These are phyloP conservation scores for Dendrolimus pini DNA, from an alignment of 2,888 invertebrate genomes.

Conservation along the genomic window DNA sequence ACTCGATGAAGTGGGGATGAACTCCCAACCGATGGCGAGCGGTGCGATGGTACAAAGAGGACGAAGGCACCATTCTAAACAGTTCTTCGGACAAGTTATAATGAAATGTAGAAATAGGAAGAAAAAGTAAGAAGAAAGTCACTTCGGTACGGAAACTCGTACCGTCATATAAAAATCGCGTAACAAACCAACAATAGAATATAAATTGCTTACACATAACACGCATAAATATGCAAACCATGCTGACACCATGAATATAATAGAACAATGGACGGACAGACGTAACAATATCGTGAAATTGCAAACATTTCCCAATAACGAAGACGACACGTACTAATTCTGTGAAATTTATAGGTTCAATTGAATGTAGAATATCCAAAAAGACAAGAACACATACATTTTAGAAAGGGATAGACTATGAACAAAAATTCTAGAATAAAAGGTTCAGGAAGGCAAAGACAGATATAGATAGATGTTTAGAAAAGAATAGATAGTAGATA, in stretches of 20 bases:
- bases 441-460: too few relatives aligned
- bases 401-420: too few relatives aligned
- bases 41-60: too few relatives aligned
- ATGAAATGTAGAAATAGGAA: not conserved
- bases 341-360: not conserved
- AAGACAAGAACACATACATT: too few relatives aligned
- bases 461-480: too few relatives aligned
- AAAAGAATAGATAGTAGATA: too few relatives aligned
- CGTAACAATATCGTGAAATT: not conserved
- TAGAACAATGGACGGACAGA: not conserved
- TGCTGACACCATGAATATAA: not conserved
- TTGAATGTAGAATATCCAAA: too few relatives aligned
- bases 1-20: too few relatives aligned
- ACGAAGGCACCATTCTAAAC: too few relatives aligned
- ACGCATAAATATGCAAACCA: not conserved
- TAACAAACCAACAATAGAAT: not conserved
- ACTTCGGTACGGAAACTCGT: not conserved
- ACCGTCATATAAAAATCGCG: not conserved
- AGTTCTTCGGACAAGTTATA: not conserved
- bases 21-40: too few relatives aligned
- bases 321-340: not conserved
- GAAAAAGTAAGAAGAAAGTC: not conserved
- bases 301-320: not conserved
- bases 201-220: not conserved
- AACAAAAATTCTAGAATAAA: too few relatives aligned